Conservation (phyloP, 2,113 vertebrate species). For the Clarias batrachus region DNA sequence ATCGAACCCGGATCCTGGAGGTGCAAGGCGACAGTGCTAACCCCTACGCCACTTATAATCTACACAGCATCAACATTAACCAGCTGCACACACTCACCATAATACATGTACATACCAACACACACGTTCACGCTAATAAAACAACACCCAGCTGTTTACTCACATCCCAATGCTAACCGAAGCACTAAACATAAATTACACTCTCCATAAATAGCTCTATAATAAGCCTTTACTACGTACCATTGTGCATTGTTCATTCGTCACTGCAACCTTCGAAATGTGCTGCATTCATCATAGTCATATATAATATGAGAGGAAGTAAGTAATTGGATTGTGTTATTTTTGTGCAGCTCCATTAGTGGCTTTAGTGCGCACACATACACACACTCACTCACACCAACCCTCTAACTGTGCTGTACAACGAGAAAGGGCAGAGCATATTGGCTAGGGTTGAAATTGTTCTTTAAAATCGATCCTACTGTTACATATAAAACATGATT, state of each 20-base stretch:
- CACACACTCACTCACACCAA: slow-evolving; percentile 5
- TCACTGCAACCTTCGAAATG: slow-evolving; percentile 10
- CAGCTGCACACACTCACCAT: slow-evolving; percentile 1
- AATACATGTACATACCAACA: neutral
- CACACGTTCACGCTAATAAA: neutral
- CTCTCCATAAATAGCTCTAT: neutral
- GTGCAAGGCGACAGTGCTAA: too few relatives aligned
- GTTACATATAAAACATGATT: slow-evolving; percentile 36
- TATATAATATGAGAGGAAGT: slow-evolving; percentile 16
- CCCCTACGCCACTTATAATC: neutral
- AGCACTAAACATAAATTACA: slow-evolving; percentile 3
- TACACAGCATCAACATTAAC: slow-evolving; percentile 20
- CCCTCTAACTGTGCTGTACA: neutral
- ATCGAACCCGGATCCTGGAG: too few relatives aligned
- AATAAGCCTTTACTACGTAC: neutral
- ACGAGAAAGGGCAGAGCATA: slow-evolving; percentile 31
- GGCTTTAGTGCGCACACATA: neutral
- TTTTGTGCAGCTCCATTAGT: slow-evolving; percentile 32
- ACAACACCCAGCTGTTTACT: neutral
- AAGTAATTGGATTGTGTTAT: slow-evolving; percentile 35
- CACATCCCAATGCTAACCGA: slow-evolving; percentile 5
- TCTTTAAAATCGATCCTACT: slow-evolving; percentile 32
- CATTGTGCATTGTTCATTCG: slow-evolving; percentile 20
- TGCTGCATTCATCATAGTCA: slow-evolving; percentile 24
- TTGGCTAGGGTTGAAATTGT: slow-evolving; percentile 31